These are phyloP conservation scores for Drosophila cardini DNA, from an alignment of 1,140 invertebrate species.

Conservation along the genomic window DNA sequence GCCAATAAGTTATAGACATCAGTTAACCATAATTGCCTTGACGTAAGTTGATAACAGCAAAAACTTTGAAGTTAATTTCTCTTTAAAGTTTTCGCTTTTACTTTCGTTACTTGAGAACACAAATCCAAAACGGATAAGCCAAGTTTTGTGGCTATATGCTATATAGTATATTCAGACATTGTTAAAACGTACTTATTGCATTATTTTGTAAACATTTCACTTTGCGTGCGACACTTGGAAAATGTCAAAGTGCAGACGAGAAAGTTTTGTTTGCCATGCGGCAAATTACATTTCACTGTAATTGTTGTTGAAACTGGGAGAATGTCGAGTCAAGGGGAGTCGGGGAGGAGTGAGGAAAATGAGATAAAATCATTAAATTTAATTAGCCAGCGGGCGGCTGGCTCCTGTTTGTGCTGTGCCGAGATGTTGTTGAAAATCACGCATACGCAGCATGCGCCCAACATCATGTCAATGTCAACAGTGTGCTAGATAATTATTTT, in stretches of 20 bases:
- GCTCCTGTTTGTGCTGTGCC: slow-evolving; percentile 14
- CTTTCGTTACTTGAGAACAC: neutral
- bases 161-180: neutral
- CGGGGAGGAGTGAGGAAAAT: slow-evolving; percentile 49
- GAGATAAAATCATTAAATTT: slow-evolving; percentile 72
- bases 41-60: neutral
- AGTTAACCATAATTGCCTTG: neutral
- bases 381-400: slow-evolving; percentile 67
- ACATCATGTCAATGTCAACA: slow-evolving; percentile 76
- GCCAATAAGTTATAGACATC: neutral
- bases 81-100: neutral
- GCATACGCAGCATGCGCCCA: slow-evolving; percentile 63
- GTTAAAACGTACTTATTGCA: slow-evolving; percentile 15
- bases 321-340: neutral
- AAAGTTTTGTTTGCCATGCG: slow-evolving; percentile 50
- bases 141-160: neutral
- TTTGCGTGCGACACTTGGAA: slow-evolving; percentile 13
- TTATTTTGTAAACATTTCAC: slow-evolving; percentile 18
- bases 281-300: slow-evolving; percentile 54
- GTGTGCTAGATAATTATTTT: slow-evolving; percentile 70
- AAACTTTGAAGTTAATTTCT: neutral
- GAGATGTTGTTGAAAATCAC: slow-evolving; percentile 53
- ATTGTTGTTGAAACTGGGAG: slow-evolving; percentile 9
- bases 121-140: neutral
- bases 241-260: slow-evolving; percentile 49